Percentiles rank a stretch among this genome's conserved stretches.
Conservation (phyloP, 2,797 vertebrate genomes). For the Tamandua tetradactyla region DNA sequence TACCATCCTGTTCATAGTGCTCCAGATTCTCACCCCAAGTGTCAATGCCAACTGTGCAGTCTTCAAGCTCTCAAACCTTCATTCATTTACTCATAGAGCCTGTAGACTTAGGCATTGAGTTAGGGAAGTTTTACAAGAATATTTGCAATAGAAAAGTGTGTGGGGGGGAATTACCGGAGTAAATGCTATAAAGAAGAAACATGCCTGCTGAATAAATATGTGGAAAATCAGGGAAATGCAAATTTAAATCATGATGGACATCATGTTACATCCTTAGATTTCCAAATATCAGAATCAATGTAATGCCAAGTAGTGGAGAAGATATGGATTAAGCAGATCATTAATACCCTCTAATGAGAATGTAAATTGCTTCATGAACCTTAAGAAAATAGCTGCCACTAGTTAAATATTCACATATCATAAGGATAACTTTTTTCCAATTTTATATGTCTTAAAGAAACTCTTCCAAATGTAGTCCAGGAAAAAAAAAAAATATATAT, state of each 20-base stretch:
- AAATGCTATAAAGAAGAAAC: background rate
- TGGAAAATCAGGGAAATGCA: background rate
- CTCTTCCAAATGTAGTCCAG: background rate
- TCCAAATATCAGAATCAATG: background rate
- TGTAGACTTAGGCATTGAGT: background rate
- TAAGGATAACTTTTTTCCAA: background rate
- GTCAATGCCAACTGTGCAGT: background rate
- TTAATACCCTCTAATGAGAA: background rate
- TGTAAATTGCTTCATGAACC: background rate
- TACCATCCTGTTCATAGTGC: background rate
- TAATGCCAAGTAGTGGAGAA: background rate
- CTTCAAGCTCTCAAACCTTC: background rate
- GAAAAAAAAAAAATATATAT: too few species aligned
- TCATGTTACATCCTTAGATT: background rate
- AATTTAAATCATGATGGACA: background rate
- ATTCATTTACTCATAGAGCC: background rate
- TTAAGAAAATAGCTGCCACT: background rate
- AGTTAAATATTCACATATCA: background rate
- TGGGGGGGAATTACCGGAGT: background rate
- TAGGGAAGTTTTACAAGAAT: background rate
- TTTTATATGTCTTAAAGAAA: background rate
- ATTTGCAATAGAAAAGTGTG: background rate
- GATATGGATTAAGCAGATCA: background rate
- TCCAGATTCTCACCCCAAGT: background rate
- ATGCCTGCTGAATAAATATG: background rate